These are phyloP conservation scores for Plestiodon gilberti DNA, from an alignment of 2,113 vertebrate genomes.

Conservation along the genomic window DNA sequence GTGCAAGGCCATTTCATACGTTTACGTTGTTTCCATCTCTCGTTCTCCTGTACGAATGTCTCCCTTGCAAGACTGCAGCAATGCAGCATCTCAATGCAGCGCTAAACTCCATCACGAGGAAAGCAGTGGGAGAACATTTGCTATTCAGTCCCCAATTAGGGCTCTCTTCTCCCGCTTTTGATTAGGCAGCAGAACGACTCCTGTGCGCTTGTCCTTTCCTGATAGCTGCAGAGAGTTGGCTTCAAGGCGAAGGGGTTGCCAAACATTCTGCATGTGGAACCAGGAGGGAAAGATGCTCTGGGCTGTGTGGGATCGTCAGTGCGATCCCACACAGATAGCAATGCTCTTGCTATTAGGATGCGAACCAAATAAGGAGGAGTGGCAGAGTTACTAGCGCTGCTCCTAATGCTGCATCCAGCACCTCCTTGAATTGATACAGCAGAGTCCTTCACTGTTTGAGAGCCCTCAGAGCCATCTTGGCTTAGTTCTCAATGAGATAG, in stretches of 20 bases:
- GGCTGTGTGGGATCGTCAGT: fast-evolving
- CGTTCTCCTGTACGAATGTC: neutral
- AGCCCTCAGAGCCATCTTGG: neutral
- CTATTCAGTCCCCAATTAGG: neutral
- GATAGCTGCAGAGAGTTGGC: neutral
- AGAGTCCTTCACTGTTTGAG: fast-evolving
- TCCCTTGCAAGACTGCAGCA: neutral
- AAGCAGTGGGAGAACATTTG: neutral
- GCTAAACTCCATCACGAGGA: neutral
- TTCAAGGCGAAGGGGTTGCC: neutral
- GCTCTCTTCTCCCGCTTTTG: neutral
- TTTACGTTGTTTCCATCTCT: neutral
- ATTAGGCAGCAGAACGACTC: neutral
- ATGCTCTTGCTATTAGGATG: fast-evolving
- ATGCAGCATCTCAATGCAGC: neutral
- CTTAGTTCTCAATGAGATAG: neutral
- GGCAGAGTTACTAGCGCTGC: neutral
- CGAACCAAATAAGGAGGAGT: fast-evolving
- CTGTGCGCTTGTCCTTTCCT: neutral
- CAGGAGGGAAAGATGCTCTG: neutral
- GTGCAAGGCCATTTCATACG: too few relatives aligned
- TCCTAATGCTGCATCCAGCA: fast-evolving
- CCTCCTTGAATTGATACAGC: neutral
- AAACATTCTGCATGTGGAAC: neutral
- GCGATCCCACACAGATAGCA: neutral